phyloP scores from a whole-genome alignment of 2,888 invertebrate species.

The Oscheius sp. region DNA sequence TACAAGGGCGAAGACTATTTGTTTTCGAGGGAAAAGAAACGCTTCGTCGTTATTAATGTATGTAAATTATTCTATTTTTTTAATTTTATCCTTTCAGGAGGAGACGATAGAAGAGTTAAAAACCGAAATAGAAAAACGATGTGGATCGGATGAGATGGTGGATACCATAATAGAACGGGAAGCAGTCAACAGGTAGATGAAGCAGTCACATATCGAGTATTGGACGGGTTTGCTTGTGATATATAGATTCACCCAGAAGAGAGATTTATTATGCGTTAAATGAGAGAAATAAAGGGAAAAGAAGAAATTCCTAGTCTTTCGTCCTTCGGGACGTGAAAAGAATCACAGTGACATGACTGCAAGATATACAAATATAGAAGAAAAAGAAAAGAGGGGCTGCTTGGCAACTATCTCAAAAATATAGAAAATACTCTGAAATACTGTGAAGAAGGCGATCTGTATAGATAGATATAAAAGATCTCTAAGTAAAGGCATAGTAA shows the following conservation, averaged over 20 bases:
- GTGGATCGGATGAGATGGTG: not conserved
- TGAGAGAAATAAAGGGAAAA: not conserved
- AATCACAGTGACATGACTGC: slow-evolving; percentile 26
- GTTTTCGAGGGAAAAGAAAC: slow-evolving; percentile 86
- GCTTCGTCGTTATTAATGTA: slow-evolving; percentile 87
- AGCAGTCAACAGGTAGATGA: not conserved
- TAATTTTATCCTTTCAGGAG: slow-evolving; percentile 39
- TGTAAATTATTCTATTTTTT: slow-evolving; percentile 75
- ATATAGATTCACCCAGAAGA: too few relatives aligned
- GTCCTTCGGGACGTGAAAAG: slow-evolving; percentile 12
- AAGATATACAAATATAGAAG: not conserved
- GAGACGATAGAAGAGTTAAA: slow-evolving; percentile 35
- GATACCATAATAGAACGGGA: not conserved
- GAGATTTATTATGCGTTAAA: slow-evolving; percentile 17
- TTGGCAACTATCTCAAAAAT: slow-evolving; percentile 23
- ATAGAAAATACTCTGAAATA: slow-evolving; percentile 17
- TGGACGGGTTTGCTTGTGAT: too few relatives aligned
- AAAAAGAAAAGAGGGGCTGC: slow-evolving; percentile 8
- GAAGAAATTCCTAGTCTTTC: not conserved
- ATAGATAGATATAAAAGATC: slow-evolving; percentile 11
- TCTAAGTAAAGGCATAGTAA: slow-evolving; percentile 27
- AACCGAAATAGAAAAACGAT: slow-evolving; percentile 1
- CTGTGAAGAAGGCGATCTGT: slow-evolving; percentile 28
- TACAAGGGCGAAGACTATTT: slow-evolving; percentile 93
- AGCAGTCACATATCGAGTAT: too few relatives aligned